Evolutionary conservation across 2,888 invertebrate species (phyloP).

Genomic region (Epirrhoe alternata): DNA sequence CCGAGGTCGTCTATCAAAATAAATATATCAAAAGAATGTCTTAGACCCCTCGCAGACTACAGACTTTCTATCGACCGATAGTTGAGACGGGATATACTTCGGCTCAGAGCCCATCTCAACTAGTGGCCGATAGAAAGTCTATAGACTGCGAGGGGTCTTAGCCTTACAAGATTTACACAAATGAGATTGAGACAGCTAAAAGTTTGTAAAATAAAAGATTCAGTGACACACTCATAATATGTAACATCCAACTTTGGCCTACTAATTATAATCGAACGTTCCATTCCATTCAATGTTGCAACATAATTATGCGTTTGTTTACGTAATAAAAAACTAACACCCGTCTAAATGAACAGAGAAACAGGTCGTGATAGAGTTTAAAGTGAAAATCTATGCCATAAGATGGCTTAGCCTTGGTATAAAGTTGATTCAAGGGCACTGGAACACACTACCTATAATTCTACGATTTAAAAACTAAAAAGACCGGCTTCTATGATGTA

Average conservation of each 20-base stretch:
- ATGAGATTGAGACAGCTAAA: too few relatives aligned
- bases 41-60: too few relatives aligned
- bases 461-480: background rate
- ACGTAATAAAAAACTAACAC: slow-evolving; percentile 23
- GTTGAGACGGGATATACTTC: too few relatives aligned
- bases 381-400: slow-evolving; percentile 1
- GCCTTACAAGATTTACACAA: too few relatives aligned
- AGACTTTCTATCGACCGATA: too few relatives aligned
- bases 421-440: background rate
- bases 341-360: slow-evolving; percentile 5
- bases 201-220: too few relatives aligned
- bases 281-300: slow-evolving; percentile 22
- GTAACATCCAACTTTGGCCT: slow-evolving; percentile 25
- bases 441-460: background rate
- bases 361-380: background rate
- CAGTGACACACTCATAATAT: background rate
- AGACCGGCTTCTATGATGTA: too few relatives aligned
- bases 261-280: slow-evolving; percentile 21
- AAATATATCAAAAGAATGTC: too few relatives aligned
- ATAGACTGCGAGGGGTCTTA: too few relatives aligned
- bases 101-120: too few relatives aligned
- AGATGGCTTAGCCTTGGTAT: background rate
- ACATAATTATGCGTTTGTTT: slow-evolving; percentile 25
- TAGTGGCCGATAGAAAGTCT: too few relatives aligned
- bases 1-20: too few relatives aligned